These are phyloP conservation scores for Gandaritis pyraliata DNA, from an alignment of 2,888 invertebrate species.

Conservation along the genomic window DNA sequence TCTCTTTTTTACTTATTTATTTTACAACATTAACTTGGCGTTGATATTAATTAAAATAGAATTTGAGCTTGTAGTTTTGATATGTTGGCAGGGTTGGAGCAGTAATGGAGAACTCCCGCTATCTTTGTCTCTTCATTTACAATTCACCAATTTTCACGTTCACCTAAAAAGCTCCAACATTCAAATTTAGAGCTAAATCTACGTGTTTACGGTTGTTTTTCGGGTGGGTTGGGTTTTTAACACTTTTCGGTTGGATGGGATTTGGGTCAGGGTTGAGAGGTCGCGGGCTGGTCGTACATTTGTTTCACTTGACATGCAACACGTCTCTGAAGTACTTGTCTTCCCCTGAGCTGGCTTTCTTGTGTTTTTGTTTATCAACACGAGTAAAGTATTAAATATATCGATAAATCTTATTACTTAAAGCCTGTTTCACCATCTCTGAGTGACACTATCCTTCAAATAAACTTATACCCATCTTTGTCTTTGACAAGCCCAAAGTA, in stretches of 20 bases:
- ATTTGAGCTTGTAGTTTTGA: neutral
- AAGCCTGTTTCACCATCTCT: no score
- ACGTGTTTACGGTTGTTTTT: slow-evolving; percentile 20
- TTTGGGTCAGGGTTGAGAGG: slow-evolving; percentile 34
- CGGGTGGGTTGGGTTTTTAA: slow-evolving; percentile 4
- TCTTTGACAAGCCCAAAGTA: no score
- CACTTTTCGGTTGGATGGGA: slow-evolving; percentile 17
- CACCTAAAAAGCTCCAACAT: neutral
- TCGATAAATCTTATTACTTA: no score
- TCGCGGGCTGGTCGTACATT: slow-evolving; percentile 26
- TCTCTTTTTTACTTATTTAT: no score
- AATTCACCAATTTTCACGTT: slow-evolving; percentile 27
- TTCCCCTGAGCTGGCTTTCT: neutral
- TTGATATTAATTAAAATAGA: neutral
- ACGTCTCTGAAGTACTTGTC: slow-evolving; percentile 8
- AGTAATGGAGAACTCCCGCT: slow-evolving; percentile 11
- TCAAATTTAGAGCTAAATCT: slow-evolving; percentile 22
- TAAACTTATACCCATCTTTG: no score
- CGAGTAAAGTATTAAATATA: neutral
- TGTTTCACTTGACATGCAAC: slow-evolving; percentile 33
- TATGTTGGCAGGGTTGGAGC: neutral
- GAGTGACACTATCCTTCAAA: no score
- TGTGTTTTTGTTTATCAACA: slow-evolving; percentile 4
- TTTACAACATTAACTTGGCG: no score
- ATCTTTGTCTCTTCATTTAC: slow-evolving; percentile 37